Base-by-base conservation (phyloP, 2,797 vertebrate species). In the Megaceryle alcyon region DNA sequence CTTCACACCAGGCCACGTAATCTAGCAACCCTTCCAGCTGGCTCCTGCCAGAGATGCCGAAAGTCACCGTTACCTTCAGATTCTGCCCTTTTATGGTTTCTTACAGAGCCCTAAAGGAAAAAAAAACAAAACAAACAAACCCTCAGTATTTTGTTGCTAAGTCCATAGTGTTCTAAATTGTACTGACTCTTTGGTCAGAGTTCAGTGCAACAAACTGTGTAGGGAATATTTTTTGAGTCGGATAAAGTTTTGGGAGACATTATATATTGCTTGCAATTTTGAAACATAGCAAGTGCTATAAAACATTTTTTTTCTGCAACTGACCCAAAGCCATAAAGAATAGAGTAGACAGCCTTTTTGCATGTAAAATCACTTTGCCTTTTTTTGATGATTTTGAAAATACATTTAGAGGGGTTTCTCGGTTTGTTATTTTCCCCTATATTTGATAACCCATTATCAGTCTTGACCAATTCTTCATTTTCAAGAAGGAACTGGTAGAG, bases 191-290 rank as follows among this genome's bases (percentile, higher is more conserved):
- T 64, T 37, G 51, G 89, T 87, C 79, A 76, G 79, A 96, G 83
- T 92, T 93, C 94, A 82, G n/a, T 2, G 29, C 78, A 82, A 48
- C 25, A 63, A 65, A 78, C 63, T 53, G 39, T 70, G 61, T 28
- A 46, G 79, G 82, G 82, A 94, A 89, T 87, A 70, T 23, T 89
- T 94, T 93, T 87, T 84, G 41, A 91, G 25, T 71, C 11, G 28
- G 63, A 82, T 39, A 64, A 89, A 91, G 63, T 72, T 83, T 87
- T 54, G n/a, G 69, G 69, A 89, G 66, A 66, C 25, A 37, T 41
- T 60, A 57, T 43, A 21, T 87, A 21, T 69, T 56, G 37, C 31
- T 71, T 33, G 37, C 2, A 14, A 16, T 82, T 94, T 83, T 91
- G 80, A 94, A 88, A 43, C 0, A 1, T 22, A 12, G 26, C 5